Evolutionary conservation across 2,113 vertebrate species (phyloP).

Genomic region (Scortum barcoo): DNA sequence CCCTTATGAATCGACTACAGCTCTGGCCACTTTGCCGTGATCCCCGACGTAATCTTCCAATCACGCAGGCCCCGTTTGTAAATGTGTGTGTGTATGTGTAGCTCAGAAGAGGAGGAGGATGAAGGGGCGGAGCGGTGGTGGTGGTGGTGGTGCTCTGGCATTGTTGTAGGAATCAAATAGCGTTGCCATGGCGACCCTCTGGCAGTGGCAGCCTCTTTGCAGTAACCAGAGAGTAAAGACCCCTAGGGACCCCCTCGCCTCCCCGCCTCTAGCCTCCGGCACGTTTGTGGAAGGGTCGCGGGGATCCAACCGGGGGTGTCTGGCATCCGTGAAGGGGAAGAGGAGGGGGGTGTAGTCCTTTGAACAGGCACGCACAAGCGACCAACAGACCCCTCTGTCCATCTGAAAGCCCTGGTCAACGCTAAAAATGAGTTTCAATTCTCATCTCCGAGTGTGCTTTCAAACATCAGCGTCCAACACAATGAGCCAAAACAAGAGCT

Average conservation of each 20-base stretch:
- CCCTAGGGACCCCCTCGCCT: conserved; percentile 74
- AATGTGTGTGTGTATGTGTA: conserved; percentile 45
- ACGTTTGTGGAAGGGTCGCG: conserved; percentile 61
- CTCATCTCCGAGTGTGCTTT: conserved; percentile 53
- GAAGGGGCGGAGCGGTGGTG: too few relatives aligned
- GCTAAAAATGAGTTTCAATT: conserved; percentile 44
- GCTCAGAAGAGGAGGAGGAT: conserved; percentile 50
- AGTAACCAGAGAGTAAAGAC: conserved; percentile 83
- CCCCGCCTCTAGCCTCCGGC: conserved; percentile 63
- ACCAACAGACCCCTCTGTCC: conserved; percentile 28
- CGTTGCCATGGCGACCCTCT: conserved; percentile 84
- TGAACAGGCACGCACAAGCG: conserved; percentile 30
- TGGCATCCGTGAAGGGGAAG: conserved; percentile 30
- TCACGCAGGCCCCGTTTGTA: conserved; percentile 24
- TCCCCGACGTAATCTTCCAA: conserved; percentile 57
- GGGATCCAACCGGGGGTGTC: conserved; percentile 53
- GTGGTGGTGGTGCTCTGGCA: conserved; percentile 73
- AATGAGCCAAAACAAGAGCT: conserved; percentile 68
- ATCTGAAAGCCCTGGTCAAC: conserved; percentile 27
- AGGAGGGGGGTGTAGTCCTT: too few relatives aligned
- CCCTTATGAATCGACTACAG: conserved; percentile 37
- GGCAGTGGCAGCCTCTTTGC: conserved; percentile 81
- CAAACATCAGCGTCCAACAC: conserved; percentile 62
- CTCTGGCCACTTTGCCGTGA: conserved; percentile 22
- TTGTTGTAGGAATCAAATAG: conserved; percentile 87